These are phyloP conservation scores for Malurus cyaneus DNA, from an alignment of 2,113 vertebrate species.

Conservation along the genomic window DNA sequence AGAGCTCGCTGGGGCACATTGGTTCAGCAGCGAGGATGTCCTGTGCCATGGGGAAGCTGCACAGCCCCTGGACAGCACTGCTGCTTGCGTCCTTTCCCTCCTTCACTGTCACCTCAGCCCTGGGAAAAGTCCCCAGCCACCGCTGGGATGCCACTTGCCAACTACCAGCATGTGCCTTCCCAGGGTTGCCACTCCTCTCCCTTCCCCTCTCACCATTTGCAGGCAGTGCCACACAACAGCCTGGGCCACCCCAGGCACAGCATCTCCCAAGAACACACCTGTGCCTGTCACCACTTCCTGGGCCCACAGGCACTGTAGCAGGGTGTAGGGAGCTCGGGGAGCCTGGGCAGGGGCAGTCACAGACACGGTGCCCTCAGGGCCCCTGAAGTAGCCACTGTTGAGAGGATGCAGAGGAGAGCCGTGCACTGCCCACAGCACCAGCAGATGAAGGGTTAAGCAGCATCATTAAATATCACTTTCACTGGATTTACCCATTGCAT, in stretches of 20 bases:
- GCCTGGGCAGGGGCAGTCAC: background rate
- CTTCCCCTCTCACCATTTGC: background rate
- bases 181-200: background rate
- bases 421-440: background rate
- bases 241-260: background rate
- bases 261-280: rapidly evolving
- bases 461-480: background rate
- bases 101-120: background rate
- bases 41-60: rapidly evolving
- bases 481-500: background rate
- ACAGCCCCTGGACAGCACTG: rapidly evolving
- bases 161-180: background rate
- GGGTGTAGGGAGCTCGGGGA: rapidly evolving
- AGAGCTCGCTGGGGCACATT: background rate
- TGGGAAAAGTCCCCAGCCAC: background rate
- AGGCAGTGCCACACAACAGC: background rate
- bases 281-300: background rate
- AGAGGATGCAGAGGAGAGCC: background rate
- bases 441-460: background rate
- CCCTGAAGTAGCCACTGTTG: background rate
- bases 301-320: background rate
- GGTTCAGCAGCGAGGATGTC: rapidly evolving
- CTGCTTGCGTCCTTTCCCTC: background rate
- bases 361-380: background rate
- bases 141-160: background rate